Evolutionary conservation across 2,797 vertebrate species (phyloP).

Genomic region (Rhinatrema bivittatum): DNA sequence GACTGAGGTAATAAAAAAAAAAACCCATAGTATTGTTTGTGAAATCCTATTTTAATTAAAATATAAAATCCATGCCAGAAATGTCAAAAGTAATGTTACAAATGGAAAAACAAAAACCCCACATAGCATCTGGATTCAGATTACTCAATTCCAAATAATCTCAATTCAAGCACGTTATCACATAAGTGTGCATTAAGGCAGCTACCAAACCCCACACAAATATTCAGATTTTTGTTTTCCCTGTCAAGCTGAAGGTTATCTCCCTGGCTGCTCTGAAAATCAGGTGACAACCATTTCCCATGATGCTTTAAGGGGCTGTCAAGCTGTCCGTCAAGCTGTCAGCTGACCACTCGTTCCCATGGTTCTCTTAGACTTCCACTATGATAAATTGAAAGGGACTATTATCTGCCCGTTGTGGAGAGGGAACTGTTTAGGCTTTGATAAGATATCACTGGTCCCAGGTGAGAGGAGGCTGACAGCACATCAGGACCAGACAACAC

Average conservation of each 20-base stretch:
- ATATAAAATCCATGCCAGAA: slow-evolving; percentile 27
- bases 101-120: no score
- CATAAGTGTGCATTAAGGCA: slow-evolving; percentile 36
- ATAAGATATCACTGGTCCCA: slow-evolving; percentile 99
- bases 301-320: slow-evolving; percentile 91
- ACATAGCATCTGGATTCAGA: slow-evolving; percentile 29
- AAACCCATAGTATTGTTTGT: slow-evolving; percentile 8
- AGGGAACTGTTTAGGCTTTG: slow-evolving; percentile 95
- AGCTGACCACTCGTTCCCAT: slow-evolving; percentile 86
- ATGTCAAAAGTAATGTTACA: slow-evolving; percentile 28
- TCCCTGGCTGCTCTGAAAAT: slow-evolving; percentile 77
- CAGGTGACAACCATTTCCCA: slow-evolving; percentile 97
- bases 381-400: slow-evolving; percentile 79
- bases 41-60: slow-evolving; percentile 21
- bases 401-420: slow-evolving; percentile 75
- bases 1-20: no score
- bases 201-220: slow-evolving; percentile 53
- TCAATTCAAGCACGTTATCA: slow-evolving; percentile 46
- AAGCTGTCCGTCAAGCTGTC: slow-evolving; percentile 93
- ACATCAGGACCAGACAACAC: slow-evolving; percentile 81
- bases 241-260: slow-evolving; percentile 97
- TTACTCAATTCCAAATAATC: slow-evolving; percentile 39
- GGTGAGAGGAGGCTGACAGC: slow-evolving; percentile 86
- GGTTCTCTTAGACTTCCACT: slow-evolving; percentile 71
- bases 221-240: slow-evolving; percentile 81